Base-by-base conservation (phyloP, 2,888 invertebrate species). In the Trisateles emortualis region DNA sequence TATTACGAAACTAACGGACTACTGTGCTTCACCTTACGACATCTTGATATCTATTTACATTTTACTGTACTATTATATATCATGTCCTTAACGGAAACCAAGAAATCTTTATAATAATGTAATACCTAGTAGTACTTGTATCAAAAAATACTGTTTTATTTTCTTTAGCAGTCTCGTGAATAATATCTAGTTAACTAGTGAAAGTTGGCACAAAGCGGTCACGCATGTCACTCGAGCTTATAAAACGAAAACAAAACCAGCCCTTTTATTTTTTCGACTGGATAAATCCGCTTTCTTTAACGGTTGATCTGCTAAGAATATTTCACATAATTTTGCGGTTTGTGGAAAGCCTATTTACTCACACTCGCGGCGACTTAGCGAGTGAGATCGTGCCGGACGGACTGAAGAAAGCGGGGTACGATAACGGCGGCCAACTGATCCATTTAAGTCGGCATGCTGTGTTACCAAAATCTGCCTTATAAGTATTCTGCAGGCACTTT, bases 1-100 rank as follows among this genome's bases (percentile, higher is more conserved):
- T 74, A 67, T 83, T 84, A 71, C 78, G 64, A 78, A 74, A 80
- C 52, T 55, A 48, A 54, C 49, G n/a, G 40, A 38, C 46, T 45
- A 52, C 14, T 29, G 38, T 35, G 19, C 14, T 42, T 22, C 35
- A 22, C 3, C 30, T 43, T 32, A 32, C 36, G 40, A 41, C 35
- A 24, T 36, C 47, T 56, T 24, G 33, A 42, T 52, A 36, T 6
- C 11, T 36, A 40, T 33, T 16, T 40, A 38, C 17, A 41, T 32
- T 38, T 42, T 32, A 33, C 14, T 33, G 11, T 30, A 2, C 14
- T 29, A n/a, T n/a, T n/a, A n/a, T n/a, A n/a, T n/a, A n/a, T n/a
- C n/a, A n/a, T n/a, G n/a, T n/a, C n/a, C 9, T 6, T 26, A 26
- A 26, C 26, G 8, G 8, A 4, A 26, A 26, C 8, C 9, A 6